Base-by-base conservation (phyloP, 1,140 invertebrate genomes). In the Lethrus apterus region DNA sequence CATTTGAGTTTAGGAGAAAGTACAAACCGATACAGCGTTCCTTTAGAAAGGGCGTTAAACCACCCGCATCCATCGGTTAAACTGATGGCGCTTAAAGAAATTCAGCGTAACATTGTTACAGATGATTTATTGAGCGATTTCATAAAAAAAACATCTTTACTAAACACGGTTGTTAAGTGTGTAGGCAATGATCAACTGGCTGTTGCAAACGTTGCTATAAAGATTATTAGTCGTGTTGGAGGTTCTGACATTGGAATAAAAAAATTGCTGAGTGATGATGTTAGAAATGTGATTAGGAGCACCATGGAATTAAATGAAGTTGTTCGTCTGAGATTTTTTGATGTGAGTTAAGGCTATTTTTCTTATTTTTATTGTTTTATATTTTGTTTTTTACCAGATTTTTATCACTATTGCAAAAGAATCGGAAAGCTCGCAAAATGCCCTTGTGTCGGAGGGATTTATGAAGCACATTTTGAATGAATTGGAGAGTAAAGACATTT, bases 401-500 rank as follows among this genome's bases (percentile, higher is more conserved):
- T 67, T 81, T n/a, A 70, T 86, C 0, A 71, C 77, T 34, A 73
- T 89, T 43, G 73, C 80, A 19, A 71, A 68, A 43, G 63, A 66
- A 40, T 84, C 78, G 4, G 63, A 73, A 31, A 64, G 70, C 7
- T 67, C 72, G 8, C 68, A 88, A 4, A 65, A 77, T 31, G 59
- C 72, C 11, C 73, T 80, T 11, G 65, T 65, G 34, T 60, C 67
- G 14, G 68, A 76, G 32, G 83, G 80, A 10, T 78, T 89, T 23
- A 61, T 90, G 20, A 68, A 78, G 10, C 74, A 73, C 24, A 73
- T 90, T 31, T 58, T 89, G 15, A 62, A 70, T 19, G 78, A 87
- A 58, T 56, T 89, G 4, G 68, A 82, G 24, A 77, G 71, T 35
- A 75, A 81, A 50, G 89, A 93, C 69, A 68, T 89, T 31, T 64